Evolutionary conservation across 2,113 vertebrate species (phyloP).

Genomic region (Tretioscincus oriximinensis): DNA sequence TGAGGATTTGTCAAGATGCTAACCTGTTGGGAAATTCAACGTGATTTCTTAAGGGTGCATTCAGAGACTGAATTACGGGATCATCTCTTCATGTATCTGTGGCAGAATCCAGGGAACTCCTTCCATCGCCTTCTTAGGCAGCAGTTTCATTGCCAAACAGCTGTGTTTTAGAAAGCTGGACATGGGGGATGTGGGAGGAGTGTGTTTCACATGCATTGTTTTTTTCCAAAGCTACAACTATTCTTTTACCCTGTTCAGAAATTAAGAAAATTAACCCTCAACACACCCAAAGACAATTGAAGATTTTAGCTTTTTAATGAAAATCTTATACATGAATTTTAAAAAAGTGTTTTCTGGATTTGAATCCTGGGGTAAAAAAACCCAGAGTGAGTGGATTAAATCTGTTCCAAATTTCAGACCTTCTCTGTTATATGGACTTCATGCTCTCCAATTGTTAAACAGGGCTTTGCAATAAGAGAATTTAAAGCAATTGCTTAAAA

Average conservation of each 20-base stretch:
- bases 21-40: slow-evolving; percentile 74
- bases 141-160: slow-evolving; percentile 57
- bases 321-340: no score
- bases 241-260: not conserved
- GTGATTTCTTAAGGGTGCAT: slow-evolving; percentile 77
- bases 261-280: not conserved
- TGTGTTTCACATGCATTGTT: slow-evolving; percentile 14
- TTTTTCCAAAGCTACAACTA: no score
- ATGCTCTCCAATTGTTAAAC: no score
- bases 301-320: no score
- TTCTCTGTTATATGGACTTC: no score
- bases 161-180: slow-evolving; percentile 34
- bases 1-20: slow-evolving; percentile 73
- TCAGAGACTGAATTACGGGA: slow-evolving; percentile 70
- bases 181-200: no score
- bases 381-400: no score
- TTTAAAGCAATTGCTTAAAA: no score
- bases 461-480: no score
- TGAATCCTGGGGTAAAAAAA: no score
- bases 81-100: slow-evolving; percentile 58
- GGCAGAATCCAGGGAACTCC: slow-evolving; percentile 64
- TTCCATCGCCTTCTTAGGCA: slow-evolving; percentile 65
- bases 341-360: no score
- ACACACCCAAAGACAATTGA: no score
- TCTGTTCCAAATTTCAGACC: not conserved